Percentiles rank a stretch among this genome's conserved stretches.
Evolutionary conservation across 2,888 invertebrate genomes (phyloP).

Genomic region (Melanostoma mellinum): DNA sequence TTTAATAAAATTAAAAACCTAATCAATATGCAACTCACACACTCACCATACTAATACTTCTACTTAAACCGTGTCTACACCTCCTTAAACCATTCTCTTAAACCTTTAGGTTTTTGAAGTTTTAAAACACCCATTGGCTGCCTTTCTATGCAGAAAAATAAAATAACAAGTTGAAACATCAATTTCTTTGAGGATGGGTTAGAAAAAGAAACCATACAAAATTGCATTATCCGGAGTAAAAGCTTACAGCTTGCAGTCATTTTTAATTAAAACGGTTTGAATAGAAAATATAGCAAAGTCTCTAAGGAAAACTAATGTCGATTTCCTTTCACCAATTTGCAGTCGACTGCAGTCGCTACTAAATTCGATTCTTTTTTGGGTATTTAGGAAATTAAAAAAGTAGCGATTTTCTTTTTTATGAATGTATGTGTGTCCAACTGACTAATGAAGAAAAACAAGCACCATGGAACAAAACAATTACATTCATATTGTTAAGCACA

Average conservation of each 20-base stretch:
- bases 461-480: too few species aligned
- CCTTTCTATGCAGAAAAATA: constrained; percentile 23
- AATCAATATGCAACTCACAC: constrained; percentile 43
- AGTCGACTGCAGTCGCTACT: too few species aligned
- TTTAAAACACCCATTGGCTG: constrained; percentile 36
- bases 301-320: constrained; percentile 7
- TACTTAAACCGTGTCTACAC: not conserved
- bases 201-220: constrained; percentile 10
- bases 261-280: constrained; percentile 42
- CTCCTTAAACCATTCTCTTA: not conserved
- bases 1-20: constrained; percentile 75
- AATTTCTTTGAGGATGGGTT: too few species aligned
- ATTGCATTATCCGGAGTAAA: constrained; percentile 52
- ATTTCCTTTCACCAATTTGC: too few species aligned
- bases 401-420: too few species aligned
- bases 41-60: not conserved
- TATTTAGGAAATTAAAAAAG: too few species aligned
- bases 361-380: too few species aligned
- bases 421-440: too few species aligned
- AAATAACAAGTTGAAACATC: constrained; percentile 6
- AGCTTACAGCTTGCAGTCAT: constrained; percentile 39
- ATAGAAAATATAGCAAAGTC: constrained; percentile 20
- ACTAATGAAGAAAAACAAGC: too few species aligned
- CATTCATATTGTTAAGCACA: too few species aligned
- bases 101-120: not conserved